Percentiles rank a stretch among this genome's conserved stretches.
These are phyloP conservation scores for Nowickia ferox DNA, from an alignment of 2,888 invertebrate genomes.

Conservation along the genomic window DNA sequence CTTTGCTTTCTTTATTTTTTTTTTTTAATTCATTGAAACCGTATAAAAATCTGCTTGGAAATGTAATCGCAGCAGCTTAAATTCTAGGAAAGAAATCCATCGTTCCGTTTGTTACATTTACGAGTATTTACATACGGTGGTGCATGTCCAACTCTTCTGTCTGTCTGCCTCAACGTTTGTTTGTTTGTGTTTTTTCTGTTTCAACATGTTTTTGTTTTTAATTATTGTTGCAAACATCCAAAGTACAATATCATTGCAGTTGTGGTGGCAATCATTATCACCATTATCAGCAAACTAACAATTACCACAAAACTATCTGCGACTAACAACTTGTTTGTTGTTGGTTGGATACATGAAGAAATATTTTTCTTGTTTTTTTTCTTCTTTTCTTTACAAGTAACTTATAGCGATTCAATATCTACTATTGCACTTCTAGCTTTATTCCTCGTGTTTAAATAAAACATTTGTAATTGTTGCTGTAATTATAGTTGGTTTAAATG, in stretches of 20 bases:
- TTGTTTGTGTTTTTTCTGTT: constrained; percentile 36
- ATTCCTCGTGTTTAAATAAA: constrained; percentile 40
- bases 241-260: constrained; percentile 34
- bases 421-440: constrained; percentile 33
- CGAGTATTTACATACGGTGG: constrained; percentile 69
- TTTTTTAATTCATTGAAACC: constrained; percentile 34
- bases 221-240: constrained; percentile 48
- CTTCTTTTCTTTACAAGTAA: constrained; percentile 8
- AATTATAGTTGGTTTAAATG: constrained; percentile 54
- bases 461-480: constrained; percentile 65
- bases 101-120: constrained; percentile 69
- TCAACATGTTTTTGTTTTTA: constrained; percentile 37
- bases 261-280: constrained; percentile 38
- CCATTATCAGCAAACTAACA: constrained; percentile 19
- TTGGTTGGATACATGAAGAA: constrained; percentile 36
- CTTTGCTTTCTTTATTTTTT: not conserved
- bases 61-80: constrained; percentile 37
- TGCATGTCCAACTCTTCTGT: constrained; percentile 31
- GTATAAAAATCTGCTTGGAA: constrained; percentile 33
- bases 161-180: constrained; percentile 13
- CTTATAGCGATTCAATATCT: constrained; percentile 9
- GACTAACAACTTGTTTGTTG: constrained; percentile 19
- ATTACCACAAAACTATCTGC: constrained; percentile 15
- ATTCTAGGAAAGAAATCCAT: constrained; percentile 71
- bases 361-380: not conserved